Evolutionary conservation across 2,888 invertebrate genomes (phyloP), one percentile per base, ranked within the genome.

Genomic region (Mesoligia furuncula): DNA sequence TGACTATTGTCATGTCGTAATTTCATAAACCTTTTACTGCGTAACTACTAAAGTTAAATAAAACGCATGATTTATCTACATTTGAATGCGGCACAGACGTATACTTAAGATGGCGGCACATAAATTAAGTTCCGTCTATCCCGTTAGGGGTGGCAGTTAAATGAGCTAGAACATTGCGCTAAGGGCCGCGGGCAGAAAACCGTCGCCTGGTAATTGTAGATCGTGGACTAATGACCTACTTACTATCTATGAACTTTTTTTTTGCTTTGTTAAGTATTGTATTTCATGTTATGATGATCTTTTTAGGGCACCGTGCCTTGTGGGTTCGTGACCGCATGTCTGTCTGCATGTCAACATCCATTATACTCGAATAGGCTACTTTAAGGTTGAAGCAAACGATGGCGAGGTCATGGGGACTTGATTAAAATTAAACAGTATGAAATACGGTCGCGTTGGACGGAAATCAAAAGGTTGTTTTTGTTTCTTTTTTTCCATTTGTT

Each of bases 81-180:
- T 85, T 85, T 73, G 61, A 81, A 83, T 80, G 80, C 61, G 65
- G 57, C 54, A 70, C 48, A 39, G 61, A 20, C 75, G 36, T 74
- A 72, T 82, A 81, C 87, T 84, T 85, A 82, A 79, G 85, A 86
- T 79, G 87, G 85, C 81, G 75, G 83, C 77, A 80, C 71, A 86
- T 82, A 87, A 89, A 89, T 87, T 86, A 88, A 88, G 87, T 89
- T 85, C 87, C 81, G 85, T 84, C 77, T 79, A 76, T 77, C 61
- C 79, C 81, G 62, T 80, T 78, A 79, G 65, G 73, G 78, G 68
- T 75, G 88, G 79, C 88, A 85, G 87, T 87, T 87, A 90, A 91
- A 89, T 90, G 90, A 90, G 87, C 88, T 90, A 89, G 88, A 89
- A 90, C 89, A 90, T 91, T 89, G 88, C 87, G 84, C 75, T 76